Base-by-base conservation (phyloP, 2,113 vertebrate genomes). In the Myotis brandtii region DNA sequence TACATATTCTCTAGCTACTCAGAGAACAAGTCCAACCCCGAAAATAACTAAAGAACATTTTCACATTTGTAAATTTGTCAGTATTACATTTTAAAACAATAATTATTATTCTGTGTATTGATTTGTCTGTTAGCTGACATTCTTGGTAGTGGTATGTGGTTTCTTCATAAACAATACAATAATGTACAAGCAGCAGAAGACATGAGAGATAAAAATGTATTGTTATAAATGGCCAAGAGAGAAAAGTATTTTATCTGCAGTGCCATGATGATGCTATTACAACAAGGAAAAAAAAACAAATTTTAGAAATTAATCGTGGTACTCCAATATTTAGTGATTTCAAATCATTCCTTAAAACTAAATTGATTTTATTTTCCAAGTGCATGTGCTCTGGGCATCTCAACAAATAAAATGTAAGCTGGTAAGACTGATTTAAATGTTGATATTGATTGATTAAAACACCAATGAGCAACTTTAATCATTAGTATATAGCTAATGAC, bases 391-490 rank as follows among this genome's bases (percentile, higher is more conserved):
- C 30, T 70, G 59, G 1, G 0, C 23, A 72, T 87, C 11, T 34
- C 32, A 79, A 40, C 17, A 85, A 4, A 34, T 88, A 79, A 91
- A 88, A 93, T 77, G 23, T 27, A 77, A 64, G 6, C 67, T 79
- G 50, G 3, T 18, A 48, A 87, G 43, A 16, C 30, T 82, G 59
- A 62, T 73, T 75, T 90, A 86, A 89, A 50, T 73, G 11, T 52
- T 30, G 5, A 79, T 17, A 82, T 64, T 72, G 14, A 17, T 59
- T 50, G 32, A 91, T 93, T 88, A 91, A 83, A 79, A 59, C 10
- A 84, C 25, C 73, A 79, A 50, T 52, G 52, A 75, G 69, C 9
- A 93, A 76, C 21, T 70, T 91, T 88, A 95, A 73, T 91, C 6
- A 67, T 62, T 64, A 67, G 2, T 66, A 59, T 5, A 54, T 30